Conservation (phyloP, 2,113 vertebrate genomes). For the Hydrochoerus hydrochaeris region DNA sequence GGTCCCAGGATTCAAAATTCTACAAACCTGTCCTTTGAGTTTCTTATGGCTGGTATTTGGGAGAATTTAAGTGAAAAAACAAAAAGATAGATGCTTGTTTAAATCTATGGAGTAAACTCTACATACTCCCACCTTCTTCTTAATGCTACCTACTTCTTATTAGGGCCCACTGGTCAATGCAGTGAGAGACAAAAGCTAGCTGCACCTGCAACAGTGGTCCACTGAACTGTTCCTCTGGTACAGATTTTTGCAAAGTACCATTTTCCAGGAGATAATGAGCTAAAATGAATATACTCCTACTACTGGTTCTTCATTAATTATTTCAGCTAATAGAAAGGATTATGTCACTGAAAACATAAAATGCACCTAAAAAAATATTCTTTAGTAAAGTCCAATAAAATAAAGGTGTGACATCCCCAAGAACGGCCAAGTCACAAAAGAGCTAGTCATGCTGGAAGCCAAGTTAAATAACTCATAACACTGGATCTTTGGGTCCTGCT, state of each 20-base stretch:
- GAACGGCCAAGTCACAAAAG: conserved; percentile 80
- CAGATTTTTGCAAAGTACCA: conserved; percentile 72
- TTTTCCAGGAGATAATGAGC: conserved; percentile 68
- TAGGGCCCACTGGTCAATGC: neutral
- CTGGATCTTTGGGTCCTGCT: conserved; percentile 64
- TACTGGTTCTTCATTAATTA: conserved; percentile 67
- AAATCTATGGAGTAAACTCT: neutral
- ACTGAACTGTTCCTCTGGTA: conserved; percentile 21
- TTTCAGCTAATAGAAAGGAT: conserved; percentile 77
- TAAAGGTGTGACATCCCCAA: conserved; percentile 65
- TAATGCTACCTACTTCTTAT: neutral
- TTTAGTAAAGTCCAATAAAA: conserved; percentile 52
- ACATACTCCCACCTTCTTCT: neutral
- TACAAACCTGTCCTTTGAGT: neutral
- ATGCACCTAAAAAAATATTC: conserved; percentile 73
- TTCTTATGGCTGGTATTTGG: neutral
- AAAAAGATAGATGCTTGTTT: neutral
- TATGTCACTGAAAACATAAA: conserved; percentile 79
- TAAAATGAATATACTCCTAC: conserved; percentile 51
- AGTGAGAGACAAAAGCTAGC: neutral
- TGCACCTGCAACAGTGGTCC: neutral
- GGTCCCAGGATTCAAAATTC: neutral
- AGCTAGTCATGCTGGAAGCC: conserved; percentile 75
- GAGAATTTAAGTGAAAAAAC: neutral
- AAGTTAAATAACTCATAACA: conserved; percentile 83